Evolutionary conservation across 2,888 invertebrate genomes (phyloP), one percentile per base, ranked within the genome.

Genomic region (Geophilus truncorum): DNA sequence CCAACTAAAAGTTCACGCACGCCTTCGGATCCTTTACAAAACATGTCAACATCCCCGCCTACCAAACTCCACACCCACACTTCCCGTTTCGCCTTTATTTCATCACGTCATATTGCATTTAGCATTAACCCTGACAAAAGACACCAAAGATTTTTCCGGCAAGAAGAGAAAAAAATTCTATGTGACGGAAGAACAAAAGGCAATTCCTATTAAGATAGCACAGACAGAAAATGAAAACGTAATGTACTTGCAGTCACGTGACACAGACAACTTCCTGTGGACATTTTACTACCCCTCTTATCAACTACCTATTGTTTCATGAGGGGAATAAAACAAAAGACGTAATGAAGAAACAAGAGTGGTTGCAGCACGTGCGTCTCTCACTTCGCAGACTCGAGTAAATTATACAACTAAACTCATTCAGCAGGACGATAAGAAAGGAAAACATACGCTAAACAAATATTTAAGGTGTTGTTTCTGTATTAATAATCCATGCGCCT

Each of bases 191-290:
- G 62, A 62, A 62, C 62, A 62, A 62, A 62, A 62, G 62, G 25
- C 62, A 62, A 62, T 62, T 62, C 62, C 62, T 62, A 62, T 62
- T 62, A 62, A 62, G 62, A 62, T 62, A 62, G 25, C 62, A 62
- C 25, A 62, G 62, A 45, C 45, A 9, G 45, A n/a, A 45, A 62
- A 62, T 62, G 25, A 62, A 23, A 62, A 62, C 62, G n/a, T 62
- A 62, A 23, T 62, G 10, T 62, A 62, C 62, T 62, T 23, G 25
- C 62, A 62, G 62, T 62, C 62, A 62, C 62, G 62, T 62, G 62
- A 28, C 28, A 62, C 25, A 23, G 62, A 62, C 62, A 62, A 62
- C 62, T 62, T 62, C 62, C 62, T 62, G 62, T 62, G 62, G 62
- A 62, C 62, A 62, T 62, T 62, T 62, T 62, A 62, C 62, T 62